Base-by-base conservation (phyloP, 2,797 vertebrate species). In the Sternarchorhynchus goeldii region DNA sequence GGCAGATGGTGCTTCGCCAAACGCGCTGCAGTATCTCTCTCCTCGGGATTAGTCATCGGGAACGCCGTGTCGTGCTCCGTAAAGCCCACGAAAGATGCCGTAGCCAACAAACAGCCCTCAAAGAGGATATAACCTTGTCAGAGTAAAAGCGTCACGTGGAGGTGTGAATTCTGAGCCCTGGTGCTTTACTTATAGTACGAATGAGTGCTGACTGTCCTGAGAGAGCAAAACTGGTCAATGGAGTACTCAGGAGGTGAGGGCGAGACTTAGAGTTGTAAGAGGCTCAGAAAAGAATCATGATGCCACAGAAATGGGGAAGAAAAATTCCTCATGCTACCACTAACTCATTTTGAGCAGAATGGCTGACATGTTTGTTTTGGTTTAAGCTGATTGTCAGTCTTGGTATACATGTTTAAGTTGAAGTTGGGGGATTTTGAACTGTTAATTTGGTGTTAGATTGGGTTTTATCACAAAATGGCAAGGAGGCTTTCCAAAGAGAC, bases 21-120 rank as follows among this genome's bases (percentile, higher is more conserved):
- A 32, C n/a, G 18, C 32, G 36, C 31, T 58, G 10, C 65, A 36
- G 74, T 87, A 86, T 89, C 34, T 72, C 85, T 89, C 85, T 89
- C 84, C 56, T 76, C 76, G 85, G 86, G 85, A 89, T 90, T 89
- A 88, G 89, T 83, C 82, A 85, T 85, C 77, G 87, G 53, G 82
- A 80, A 12, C 63, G 41, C 76, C 31, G 82, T 82, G 89, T 90
- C 88, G 90, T 76, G 89, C 87, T 87, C 82, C 74, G 85, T 90
- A 90, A 89, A 89, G 86, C 79, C 80, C 80, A 41, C 59, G 12
- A 71, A 58, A 58, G 67, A 69, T 36, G 57, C 72, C 29, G 29
- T 59, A 12, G 21, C 32, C 25, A 53, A 56, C 4, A 45, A 68
- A 25, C 36, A n/a, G 74, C 73, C 69, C 69, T 79, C 76, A 69